A percentile compares a stretch with the other conserved stretches of the same genome.
Conservation (phyloP, 2,888 invertebrate genomes). For the Drosophila lutescens region DNA sequence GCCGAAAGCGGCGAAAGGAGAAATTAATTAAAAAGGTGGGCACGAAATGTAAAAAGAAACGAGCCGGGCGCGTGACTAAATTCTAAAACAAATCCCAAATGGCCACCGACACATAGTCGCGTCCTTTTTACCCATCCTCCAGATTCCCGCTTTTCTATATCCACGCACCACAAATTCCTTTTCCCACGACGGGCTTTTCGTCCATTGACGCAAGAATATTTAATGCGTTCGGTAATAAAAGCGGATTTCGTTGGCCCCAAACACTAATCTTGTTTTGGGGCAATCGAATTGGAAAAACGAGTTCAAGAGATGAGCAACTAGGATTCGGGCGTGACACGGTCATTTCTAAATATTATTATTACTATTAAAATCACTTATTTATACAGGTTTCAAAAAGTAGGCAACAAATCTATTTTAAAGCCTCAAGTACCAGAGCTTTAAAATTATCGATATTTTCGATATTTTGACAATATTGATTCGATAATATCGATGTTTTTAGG, state of each 20-base stretch:
- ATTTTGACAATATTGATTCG: too few species aligned
- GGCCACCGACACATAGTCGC: slow-evolving; percentile 8
- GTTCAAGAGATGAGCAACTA: neutral
- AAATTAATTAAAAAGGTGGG: slow-evolving; percentile 74
- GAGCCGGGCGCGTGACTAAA: slow-evolving; percentile 67
- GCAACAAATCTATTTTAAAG: too few species aligned
- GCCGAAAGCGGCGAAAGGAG: slow-evolving; percentile 44
- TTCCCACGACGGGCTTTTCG: slow-evolving; percentile 30
- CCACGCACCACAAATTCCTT: slow-evolving; percentile 31
- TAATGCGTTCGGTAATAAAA: slow-evolving; percentile 73
- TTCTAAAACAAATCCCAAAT: slow-evolving; percentile 63
- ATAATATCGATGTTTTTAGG: too few species aligned
- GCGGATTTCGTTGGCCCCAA: slow-evolving; percentile 61
- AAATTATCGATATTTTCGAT: too few species aligned
- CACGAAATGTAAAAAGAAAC: slow-evolving; percentile 51
- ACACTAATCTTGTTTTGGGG: slow-evolving; percentile 70
- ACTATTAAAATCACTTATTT: too few species aligned
- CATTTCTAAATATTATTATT: too few species aligned
- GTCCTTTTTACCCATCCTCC: neutral
- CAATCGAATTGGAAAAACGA: slow-evolving; percentile 33
- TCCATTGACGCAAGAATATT: slow-evolving; percentile 76
- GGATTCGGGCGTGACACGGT: neutral
- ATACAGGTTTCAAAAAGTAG: too few species aligned
- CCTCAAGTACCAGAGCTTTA: too few species aligned
- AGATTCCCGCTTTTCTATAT: neutral